These are phyloP conservation scores for Percopsis transmontana DNA, from an alignment of 2,113 vertebrate genomes.

Conservation along the genomic window DNA sequence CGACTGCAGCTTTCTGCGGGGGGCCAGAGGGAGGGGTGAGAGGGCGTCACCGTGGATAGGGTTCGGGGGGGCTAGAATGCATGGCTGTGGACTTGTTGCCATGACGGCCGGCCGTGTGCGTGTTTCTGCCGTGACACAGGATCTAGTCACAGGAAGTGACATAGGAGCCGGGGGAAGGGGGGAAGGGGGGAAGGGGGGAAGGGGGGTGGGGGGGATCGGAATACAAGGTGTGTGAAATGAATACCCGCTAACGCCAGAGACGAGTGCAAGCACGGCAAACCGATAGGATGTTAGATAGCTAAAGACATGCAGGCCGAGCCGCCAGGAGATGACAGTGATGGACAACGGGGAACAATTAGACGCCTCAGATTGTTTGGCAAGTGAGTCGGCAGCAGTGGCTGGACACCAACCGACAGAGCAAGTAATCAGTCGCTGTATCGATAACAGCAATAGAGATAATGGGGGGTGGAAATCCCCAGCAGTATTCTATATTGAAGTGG, in stretches of 20 bases:
- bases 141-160: conserved; percentile 73
- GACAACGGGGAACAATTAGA: conserved; percentile 19
- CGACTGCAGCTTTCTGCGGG: conserved; percentile 7
- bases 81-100: conserved; percentile 25
- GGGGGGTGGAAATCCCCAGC: conserved; percentile 1
- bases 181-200: neutral
- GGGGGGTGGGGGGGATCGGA: conserved; percentile 40
- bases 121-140: conserved; percentile 57
- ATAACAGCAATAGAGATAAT: conserved; percentile 42
- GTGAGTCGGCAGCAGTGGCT: conserved; percentile 1
- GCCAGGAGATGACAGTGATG: conserved; percentile 12
- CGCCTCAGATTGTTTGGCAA: conserved; percentile 4
- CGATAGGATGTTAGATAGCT: conserved; percentile 57
- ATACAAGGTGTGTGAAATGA: conserved; percentile 70
- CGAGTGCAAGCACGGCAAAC: conserved; percentile 51
- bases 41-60: neutral
- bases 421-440: conserved; percentile 30
- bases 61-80: neutral
- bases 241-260: conserved; percentile 49
- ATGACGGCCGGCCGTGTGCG: conserved; percentile 39
- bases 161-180: conserved; percentile 48
- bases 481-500: neutral
- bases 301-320: conserved; percentile 27
- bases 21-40: neutral
- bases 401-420: neutral